Evolutionary conservation across 2,888 invertebrate species (phyloP).

Genomic region (Craniophora ligustri): DNA sequence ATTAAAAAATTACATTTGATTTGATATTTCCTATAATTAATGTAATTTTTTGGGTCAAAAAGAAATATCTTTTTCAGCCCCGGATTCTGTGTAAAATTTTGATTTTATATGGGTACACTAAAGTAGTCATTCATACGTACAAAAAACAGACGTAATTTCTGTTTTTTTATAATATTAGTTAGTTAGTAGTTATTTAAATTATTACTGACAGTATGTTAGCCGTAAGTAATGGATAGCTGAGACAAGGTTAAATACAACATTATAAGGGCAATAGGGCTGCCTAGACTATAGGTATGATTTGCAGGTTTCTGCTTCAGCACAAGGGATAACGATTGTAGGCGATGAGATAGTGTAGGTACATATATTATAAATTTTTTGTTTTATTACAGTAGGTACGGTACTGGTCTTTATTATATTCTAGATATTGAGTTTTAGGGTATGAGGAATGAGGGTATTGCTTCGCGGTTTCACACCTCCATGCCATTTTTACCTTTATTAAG

Average conservation of each 20-base stretch:
- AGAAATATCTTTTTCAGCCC: too few species aligned
- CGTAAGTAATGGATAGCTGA: conserved; percentile 59
- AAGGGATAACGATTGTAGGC: conserved; percentile 41
- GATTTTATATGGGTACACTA: too few species aligned
- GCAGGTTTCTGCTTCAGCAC: conserved; percentile 37
- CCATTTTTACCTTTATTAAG: too few species aligned
- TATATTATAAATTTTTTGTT: conserved; percentile 10
- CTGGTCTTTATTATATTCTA: too few species aligned
- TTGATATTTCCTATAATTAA: too few species aligned
- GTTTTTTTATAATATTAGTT: neutral
- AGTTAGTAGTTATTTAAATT: conserved; percentile 52
- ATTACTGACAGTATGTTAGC: conserved; percentile 40
- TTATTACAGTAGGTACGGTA: neutral
- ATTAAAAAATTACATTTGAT: too few species aligned
- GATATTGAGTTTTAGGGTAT: too few species aligned
- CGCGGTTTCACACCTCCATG: too few species aligned
- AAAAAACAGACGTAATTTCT: neutral
- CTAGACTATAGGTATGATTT: conserved; percentile 20
- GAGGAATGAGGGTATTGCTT: too few species aligned
- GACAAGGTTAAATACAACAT: conserved; percentile 60
- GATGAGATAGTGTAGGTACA: conserved; percentile 11
- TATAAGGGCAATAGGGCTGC: conserved; percentile 52
- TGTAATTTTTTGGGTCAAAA: too few species aligned
- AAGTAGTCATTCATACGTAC: too few species aligned
- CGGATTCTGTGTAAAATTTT: too few species aligned